phyloP scores from a whole-genome alignment of 2,888 invertebrate genomes.

The Xiphydria camelus region DNA sequence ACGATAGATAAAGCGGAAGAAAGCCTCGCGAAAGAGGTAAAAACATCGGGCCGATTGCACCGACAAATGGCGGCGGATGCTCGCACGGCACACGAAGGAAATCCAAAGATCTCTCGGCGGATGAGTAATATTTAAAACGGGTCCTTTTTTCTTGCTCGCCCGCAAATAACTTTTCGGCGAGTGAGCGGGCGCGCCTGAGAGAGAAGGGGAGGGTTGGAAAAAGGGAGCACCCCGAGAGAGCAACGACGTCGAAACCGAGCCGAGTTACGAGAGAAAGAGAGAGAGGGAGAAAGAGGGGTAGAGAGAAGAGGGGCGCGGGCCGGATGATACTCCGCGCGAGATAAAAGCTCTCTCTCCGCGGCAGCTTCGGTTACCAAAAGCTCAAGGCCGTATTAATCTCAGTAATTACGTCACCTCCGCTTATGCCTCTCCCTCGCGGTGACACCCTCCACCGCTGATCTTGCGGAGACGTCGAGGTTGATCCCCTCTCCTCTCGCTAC shows the following conservation, averaged over 20 bases:
- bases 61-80: conserved; percentile 23
- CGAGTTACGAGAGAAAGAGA: too few relatives aligned
- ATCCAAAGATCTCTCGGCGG: conserved; percentile 38
- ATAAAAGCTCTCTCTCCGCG: conserved; percentile 35
- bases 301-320: conserved; percentile 19
- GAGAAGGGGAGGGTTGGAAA: conserved; percentile 16
- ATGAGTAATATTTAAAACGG: conserved; percentile 51
- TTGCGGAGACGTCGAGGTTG: not conserved
- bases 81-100: conserved; percentile 31
- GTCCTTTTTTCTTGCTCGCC: conserved; percentile 32
- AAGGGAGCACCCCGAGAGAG: too few relatives aligned
- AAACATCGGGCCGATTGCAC: too few relatives aligned
- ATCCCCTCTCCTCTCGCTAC: not conserved
- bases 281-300: conserved; percentile 11
- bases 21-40: too few relatives aligned
- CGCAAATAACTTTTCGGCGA: conserved; percentile 48
- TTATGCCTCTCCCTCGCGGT: conserved; percentile 3
- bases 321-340: conserved; percentile 40
- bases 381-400: conserved; percentile 50
- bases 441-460: not conserved
- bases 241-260: too few relatives aligned
- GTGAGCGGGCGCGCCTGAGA: conserved; percentile 19
- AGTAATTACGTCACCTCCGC: conserved; percentile 50
- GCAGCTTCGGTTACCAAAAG: conserved; percentile 32
- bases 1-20: too few relatives aligned